These are phyloP conservation scores for Chondrilla cf. caribensis DNA, from an alignment of 37 sponge, comb jelly and placozoan genomes.

Conservation along the genomic window DNA sequence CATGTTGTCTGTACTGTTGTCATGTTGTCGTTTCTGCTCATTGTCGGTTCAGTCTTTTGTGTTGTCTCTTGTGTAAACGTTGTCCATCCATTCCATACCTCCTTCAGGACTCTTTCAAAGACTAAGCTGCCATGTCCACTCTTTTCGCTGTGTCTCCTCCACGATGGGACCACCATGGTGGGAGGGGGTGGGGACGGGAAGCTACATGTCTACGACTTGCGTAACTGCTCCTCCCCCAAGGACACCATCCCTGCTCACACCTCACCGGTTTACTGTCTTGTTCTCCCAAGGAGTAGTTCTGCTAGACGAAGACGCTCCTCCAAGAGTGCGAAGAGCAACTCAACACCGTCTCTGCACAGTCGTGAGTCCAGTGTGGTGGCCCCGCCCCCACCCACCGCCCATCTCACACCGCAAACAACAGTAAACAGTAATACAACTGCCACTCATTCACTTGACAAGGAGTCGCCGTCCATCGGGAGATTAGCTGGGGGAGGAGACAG, in stretches of 20 bases:
- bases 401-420: not conserved
- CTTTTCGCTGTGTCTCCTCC: conserved; percentile 40
- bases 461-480: not conserved
- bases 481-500: conserved; percentile 7
- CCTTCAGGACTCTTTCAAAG: conserved; percentile 58
- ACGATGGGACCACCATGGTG: conserved; percentile 65
- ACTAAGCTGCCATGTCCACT: conserved; percentile 44
- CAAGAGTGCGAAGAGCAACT: not conserved
- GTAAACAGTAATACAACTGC: not conserved
- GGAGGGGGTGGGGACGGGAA: conserved; percentile 72
- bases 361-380: not conserved
- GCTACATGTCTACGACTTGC: conserved; percentile 71
- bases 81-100: too few species aligned
- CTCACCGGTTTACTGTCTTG: conserved; percentile 12
- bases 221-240: conserved; percentile 44
- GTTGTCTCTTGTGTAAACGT: too few species aligned
- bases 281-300: not conserved
- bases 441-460: not conserved
- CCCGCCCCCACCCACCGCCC: not conserved
- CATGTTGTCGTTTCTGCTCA: too few species aligned
- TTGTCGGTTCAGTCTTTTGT: too few species aligned
- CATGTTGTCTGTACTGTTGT: too few species aligned
- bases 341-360: not conserved
- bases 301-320: not conserved
- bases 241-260: conserved; percentile 43